Evolutionary conservation across 2,797 vertebrate species (phyloP), one percentile per base, ranked within the genome.

Genomic region (Microctenopoma steveboyesi): DNA sequence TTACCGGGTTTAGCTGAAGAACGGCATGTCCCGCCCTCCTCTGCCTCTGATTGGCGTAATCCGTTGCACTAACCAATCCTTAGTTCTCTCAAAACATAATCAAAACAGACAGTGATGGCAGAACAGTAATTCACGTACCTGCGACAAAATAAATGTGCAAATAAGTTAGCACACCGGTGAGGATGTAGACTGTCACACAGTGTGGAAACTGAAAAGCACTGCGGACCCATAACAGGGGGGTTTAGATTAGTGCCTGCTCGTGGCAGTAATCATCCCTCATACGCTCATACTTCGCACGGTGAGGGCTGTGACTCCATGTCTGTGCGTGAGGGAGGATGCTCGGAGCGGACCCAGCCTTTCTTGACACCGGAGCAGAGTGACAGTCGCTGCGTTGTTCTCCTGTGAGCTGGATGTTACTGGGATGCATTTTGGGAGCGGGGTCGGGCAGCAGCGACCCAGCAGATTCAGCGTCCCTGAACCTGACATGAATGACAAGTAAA

Each of bases 401-500:
- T 30, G 75, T 16, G 59, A 76, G 65, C 75, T 66, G 85, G 82
- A 86, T 54, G 81, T 12, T 48, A 25, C 69, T 68, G 72, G 83
- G 85, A 88, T 88, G 82, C 56, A 65, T 83, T 81, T 78, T 59
- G 73, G 70, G 71, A 76, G 65, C 53, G 59, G 78, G 72, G 37
- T 74, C 79, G 72, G 73, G 60, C 82, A 79, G 80, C 81, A 69
- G 75, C 63, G 55, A 82, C 78, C 81, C 80, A 55, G 16, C 88
- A 81, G 58, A 82, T 76, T 49, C 78, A 39, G 25, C 72, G 52
- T 67, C 82, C 8, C 82, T 48, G 86, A 88, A 77, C 84, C 87
- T 90, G 87, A 88, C 88, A 47, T 81, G 88, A 88, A 90, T 90
- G 79, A 84, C 78, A 89, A 91, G 72, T 88, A 79, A 86, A 69